Evolutionary conservation across 64 coral and sea anemone species (phyloP).

Genomic region (Orbicella faveolata): DNA sequence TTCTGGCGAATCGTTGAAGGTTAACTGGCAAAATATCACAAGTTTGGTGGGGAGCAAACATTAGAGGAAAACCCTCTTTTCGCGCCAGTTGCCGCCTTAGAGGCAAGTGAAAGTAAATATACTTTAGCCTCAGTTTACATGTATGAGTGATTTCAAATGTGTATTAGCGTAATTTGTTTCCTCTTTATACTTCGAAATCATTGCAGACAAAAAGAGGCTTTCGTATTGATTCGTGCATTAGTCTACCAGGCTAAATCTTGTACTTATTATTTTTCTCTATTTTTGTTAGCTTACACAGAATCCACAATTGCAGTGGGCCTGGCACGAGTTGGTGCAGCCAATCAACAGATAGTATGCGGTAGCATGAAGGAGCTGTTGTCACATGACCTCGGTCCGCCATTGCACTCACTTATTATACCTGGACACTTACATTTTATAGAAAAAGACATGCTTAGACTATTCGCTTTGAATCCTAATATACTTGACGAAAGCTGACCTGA

Average conservation of each 20-base stretch:
- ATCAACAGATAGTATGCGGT: conserved; percentile 75
- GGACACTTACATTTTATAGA: conserved; percentile 94
- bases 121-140: too few species aligned
- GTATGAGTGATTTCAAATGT: too few species aligned
- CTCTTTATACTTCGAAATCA: too few species aligned
- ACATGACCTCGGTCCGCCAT: conserved; percentile 74
- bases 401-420: conserved; percentile 93
- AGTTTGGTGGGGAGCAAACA: too few species aligned
- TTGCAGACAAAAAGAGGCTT: too few species aligned
- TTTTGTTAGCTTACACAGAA: conserved; percentile 75
- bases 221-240: too few species aligned
- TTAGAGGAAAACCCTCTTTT: too few species aligned
- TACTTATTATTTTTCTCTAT: background rate
- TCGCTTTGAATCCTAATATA: conserved; percentile 44
- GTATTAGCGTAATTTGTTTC: too few species aligned
- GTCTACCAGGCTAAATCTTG: background rate
- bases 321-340: conserved; percentile 83
- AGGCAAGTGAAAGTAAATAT: too few species aligned
- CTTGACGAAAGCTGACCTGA: conserved; percentile 21
- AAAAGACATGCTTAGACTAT: conserved; percentile 88
- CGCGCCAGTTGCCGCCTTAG: too few species aligned
- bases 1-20: too few species aligned
- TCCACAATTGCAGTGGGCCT: conserved; percentile 80
- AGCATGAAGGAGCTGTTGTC: conserved; percentile 77
- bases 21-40: too few species aligned